These are phyloP conservation scores for Epiblema foenella DNA, from an alignment of 2,888 invertebrate genomes.

Conservation along the genomic window DNA sequence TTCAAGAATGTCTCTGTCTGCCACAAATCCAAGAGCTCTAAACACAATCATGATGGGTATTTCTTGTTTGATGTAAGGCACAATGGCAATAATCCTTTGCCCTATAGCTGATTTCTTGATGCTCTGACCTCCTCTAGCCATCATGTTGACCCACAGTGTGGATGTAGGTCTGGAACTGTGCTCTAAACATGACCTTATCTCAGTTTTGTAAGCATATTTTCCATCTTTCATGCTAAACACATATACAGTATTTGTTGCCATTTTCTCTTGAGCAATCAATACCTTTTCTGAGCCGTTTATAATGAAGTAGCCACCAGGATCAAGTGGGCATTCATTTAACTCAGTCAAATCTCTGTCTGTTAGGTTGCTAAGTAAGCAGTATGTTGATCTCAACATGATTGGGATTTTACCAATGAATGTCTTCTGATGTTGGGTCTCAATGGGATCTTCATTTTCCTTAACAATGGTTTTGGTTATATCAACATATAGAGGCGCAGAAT, in stretches of 20 bases:
- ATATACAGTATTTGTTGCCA: conserved; percentile 99
- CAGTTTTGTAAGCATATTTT: conserved; percentile 99
- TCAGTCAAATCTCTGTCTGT: conserved; percentile 99
- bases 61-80: conserved; percentile 99
- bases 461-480: conserved; percentile 99
- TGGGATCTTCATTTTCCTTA: conserved; percentile 95
- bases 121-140: conserved; percentile 99
- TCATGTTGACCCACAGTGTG: conserved; percentile 99
- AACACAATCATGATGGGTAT: conserved; percentile 99
- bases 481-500: conserved; percentile 99
- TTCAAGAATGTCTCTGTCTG: conserved; percentile 99
- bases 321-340: conserved; percentile 99
- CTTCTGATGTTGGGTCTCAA: conserved; percentile 92
- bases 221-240: conserved; percentile 99
- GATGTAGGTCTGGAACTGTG: conserved; percentile 97
- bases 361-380: conserved; percentile 96
- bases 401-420: conserved; percentile 96
- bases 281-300: conserved; percentile 99
- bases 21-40: conserved; percentile 99
- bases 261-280: conserved; percentile 99
- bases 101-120: conserved; percentile 99
- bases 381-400: conserved; percentile 99
- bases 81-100: conserved; percentile 98
- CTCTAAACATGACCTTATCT: conserved; percentile 93
- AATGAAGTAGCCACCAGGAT: conserved; percentile 99